A percentile compares a stretch with the other conserved stretches of the same genome.
These are phyloP conservation scores for Alethe diademata DNA, from an alignment of 2,113 vertebrate species.

Conservation along the genomic window DNA sequence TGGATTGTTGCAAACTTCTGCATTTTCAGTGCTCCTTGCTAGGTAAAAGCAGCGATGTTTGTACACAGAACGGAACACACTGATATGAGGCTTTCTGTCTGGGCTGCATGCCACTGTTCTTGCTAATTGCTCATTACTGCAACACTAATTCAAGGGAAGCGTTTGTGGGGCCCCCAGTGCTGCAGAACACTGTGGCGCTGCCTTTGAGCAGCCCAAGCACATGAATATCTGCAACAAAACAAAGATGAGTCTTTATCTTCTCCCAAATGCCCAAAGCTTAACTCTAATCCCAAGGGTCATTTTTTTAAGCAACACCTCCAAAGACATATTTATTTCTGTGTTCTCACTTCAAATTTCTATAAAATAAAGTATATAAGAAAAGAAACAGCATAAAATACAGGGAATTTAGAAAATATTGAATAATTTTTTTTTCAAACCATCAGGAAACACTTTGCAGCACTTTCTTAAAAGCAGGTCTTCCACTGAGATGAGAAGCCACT, in stretches of 20 bases:
- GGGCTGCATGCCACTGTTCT: neutral
- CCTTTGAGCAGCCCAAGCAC: neutral
- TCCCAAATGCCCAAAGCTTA: neutral
- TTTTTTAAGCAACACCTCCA: neutral
- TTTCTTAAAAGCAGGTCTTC: neutral
- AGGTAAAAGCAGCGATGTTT: neutral
- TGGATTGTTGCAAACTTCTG: neutral
- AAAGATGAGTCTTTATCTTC: neutral
- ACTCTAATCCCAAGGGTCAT: neutral
- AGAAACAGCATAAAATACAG: neutral
- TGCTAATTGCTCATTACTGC: neutral
- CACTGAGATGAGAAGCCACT: neutral
- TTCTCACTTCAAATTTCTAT: neutral
- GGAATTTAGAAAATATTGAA: neutral
- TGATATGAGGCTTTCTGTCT: neutral
- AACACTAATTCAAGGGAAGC: neutral
- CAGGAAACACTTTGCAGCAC: neutral
- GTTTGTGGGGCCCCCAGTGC: neutral
- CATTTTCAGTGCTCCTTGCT: neutral
- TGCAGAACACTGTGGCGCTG: neutral
- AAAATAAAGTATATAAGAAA: neutral
- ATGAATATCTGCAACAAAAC: neutral
- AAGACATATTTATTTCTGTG: accelerated
- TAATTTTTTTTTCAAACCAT: neutral
- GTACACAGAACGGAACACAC: neutral